Conservation (phyloP, 2,113 vertebrate genomes). For the Passer montanus region DNA sequence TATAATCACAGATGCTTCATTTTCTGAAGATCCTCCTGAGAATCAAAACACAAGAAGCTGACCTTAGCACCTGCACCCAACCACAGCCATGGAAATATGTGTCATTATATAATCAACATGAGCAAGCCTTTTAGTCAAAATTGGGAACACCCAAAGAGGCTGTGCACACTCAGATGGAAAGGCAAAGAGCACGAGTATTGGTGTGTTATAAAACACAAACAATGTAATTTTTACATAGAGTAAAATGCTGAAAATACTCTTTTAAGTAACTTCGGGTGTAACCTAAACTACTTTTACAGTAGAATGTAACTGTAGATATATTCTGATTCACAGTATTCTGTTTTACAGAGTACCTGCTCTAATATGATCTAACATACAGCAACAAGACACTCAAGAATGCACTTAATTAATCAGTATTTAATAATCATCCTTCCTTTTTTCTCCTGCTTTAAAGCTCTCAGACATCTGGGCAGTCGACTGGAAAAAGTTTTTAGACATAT, state of each 20-base stretch:
- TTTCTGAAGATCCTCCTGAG: slow-evolving; percentile 37
- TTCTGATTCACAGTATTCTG: not conserved
- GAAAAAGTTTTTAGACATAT: not conserved
- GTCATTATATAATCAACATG: slow-evolving; percentile 58
- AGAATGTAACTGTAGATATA: not conserved
- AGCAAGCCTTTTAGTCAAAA: slow-evolving; percentile 27
- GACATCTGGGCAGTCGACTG: not conserved
- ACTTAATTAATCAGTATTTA: not conserved
- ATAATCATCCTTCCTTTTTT: not conserved
- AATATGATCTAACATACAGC: not conserved
- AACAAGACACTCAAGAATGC: not conserved
- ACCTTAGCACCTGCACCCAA: slow-evolving; percentile 49
- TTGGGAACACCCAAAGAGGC: slow-evolving; percentile 58
- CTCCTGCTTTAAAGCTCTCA: not conserved
- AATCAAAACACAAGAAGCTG: slow-evolving; percentile 12
- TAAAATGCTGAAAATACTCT: not conserved
- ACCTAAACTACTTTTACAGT: not conserved
- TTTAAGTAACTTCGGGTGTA: not conserved
- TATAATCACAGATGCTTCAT: slow-evolving; percentile 6
- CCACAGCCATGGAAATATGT: slow-evolving; percentile 31
- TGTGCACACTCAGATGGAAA: not conserved
- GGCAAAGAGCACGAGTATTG: not conserved
- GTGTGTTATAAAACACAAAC: not conserved
- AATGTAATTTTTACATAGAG: not conserved
- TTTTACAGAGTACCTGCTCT: not conserved